Conservation (phyloP, 2,797 vertebrate species). For the Bovichtus variegatus region DNA sequence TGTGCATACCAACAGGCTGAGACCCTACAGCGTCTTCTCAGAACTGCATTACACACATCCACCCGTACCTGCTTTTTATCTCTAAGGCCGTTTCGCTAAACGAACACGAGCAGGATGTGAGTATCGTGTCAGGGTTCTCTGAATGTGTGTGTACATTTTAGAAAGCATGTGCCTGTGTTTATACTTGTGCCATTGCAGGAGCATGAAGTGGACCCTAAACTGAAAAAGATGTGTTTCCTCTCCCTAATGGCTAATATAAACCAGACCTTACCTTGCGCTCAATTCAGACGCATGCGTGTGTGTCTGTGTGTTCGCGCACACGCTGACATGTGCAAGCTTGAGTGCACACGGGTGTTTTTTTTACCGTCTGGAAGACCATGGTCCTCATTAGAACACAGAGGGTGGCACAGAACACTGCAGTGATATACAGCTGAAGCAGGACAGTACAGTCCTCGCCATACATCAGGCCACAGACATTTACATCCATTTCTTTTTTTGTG, state of each 20-base stretch:
- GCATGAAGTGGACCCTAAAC: conserved; percentile 78
- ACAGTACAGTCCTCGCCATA: conserved; percentile 4
- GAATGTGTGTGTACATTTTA: conserved; percentile 66
- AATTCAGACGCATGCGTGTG: conserved; percentile 31
- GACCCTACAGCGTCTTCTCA: conserved; percentile 39
- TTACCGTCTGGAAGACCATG: conserved; percentile 57
- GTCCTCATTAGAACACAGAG: conserved; percentile 68
- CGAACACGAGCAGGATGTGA: conserved; percentile 74
- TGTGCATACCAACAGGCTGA: conserved; percentile 61
- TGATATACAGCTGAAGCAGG: conserved; percentile 15
- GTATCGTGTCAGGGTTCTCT: conserved; percentile 65
- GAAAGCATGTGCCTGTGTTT: conserved; percentile 78
- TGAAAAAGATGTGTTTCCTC: conserved; percentile 83
- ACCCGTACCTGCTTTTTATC: conserved; percentile 72
- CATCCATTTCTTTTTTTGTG: conserved; percentile 15
- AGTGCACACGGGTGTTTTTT: conserved; percentile 45
- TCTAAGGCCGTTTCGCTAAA: conserved; percentile 57
- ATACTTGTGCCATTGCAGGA: conserved; percentile 71
- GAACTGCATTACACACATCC: conserved; percentile 44
- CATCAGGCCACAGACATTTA: too few relatives aligned
- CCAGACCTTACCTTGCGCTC: conserved; percentile 77
- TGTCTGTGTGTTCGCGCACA: conserved; percentile 36
- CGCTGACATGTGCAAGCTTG: conserved; percentile 27
- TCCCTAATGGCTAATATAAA: conserved; percentile 80
- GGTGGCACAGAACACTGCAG: conserved; percentile 59